Base-by-base conservation (phyloP, 2,797 vertebrate genomes). In the Tauraco hartlaubi region DNA sequence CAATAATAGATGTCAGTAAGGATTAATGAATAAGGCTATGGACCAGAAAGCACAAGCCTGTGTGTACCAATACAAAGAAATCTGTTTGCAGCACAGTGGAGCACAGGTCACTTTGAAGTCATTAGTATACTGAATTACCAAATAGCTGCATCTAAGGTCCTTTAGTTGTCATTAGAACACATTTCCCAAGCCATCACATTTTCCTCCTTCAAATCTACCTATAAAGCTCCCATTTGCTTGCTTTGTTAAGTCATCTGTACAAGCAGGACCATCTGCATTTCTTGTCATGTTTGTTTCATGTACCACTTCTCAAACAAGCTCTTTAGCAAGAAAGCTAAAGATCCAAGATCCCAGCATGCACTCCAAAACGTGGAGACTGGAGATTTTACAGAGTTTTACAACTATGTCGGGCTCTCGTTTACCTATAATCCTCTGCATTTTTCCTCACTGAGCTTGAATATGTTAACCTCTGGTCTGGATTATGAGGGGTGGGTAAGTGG, bases 1-100 rank as follows among this genome's bases (percentile, higher is more conserved):
- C 93, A 89, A 66, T 93, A 96, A 92, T 64, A 95, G 77, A 76
- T 90, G 90, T 95, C 96, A 97, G 92, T 64, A 95, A 95, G 93
- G 94, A 97, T 96, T 96, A 96, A 97, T 95, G 95, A 95, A 94
- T 96, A 90, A 93, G 88, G 77, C 88, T 93, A 28, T 68, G 72
- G 93, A 91, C 78, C 71, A 95, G 93, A 95, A 95, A 95, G 78
- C 92, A 94, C 49, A 82, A 95, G 77, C 26, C 86, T 92, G 76
- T 82, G 77, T 85, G 85, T 92, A 95, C 83, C 75, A 71, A 77
- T 88, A 93, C 92, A 97, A 96, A 95, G 96, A 88, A 88, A 95
- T 92, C 88, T 80, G 64, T 92, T 96, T 89, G 93, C 93, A 93
- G 93, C 77, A 76, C 51, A 69, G 88, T 56, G 83, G 71, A 96